Evolutionary conservation across 2,113 vertebrate genomes (phyloP), one percentile per base, ranked within the genome.

Genomic region (Charadrius vociferus): DNA sequence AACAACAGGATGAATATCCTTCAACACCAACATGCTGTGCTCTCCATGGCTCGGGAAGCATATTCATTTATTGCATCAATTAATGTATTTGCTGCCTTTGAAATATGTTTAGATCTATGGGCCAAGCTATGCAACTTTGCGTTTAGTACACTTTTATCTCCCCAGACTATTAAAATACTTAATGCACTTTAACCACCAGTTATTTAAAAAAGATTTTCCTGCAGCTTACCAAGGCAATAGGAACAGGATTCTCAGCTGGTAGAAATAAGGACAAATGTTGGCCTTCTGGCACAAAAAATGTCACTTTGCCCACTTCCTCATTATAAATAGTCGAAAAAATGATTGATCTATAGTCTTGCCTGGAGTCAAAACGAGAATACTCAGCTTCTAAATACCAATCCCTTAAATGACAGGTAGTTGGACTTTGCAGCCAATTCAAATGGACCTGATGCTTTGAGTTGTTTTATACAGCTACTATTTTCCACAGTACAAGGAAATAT

Each of bases 11-110:
- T 74, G 66, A 94, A 88, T 88, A 82, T 58, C 79, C 41, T 70
- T 70, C 65, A 85, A 77, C 58, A 77, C 53, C 75, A 91, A 41
- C 74, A 63, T 50, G 53, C 77, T 91, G 58, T 74, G 49, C 43
- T 91, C 37, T 72, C 63, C 58, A 5, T 18, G 32, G 59, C 67
- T 89, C 56, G 63, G 36, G 58, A 80, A 89, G 39, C 30, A 47
- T 22, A 84, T 41, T 85, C 24, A 88, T 85, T 97, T 96, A 91
- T 75, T 77, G 13, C 52, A 45, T 37, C 66, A 88, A 70, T 94
- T 95, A 93, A 93, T 79, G 23, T 49, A 77, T 86, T 86, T 94
- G 7, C n/a, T 90, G 63, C 32, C 61, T 81, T 95, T 82, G 74
- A 90, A 96, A 93, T 81, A 74, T 10, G 43, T 49, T 92, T 81